These are phyloP conservation scores for Oreonectes daqikongensis DNA, from an alignment of 2,797 vertebrate species.

Conservation along the genomic window DNA sequence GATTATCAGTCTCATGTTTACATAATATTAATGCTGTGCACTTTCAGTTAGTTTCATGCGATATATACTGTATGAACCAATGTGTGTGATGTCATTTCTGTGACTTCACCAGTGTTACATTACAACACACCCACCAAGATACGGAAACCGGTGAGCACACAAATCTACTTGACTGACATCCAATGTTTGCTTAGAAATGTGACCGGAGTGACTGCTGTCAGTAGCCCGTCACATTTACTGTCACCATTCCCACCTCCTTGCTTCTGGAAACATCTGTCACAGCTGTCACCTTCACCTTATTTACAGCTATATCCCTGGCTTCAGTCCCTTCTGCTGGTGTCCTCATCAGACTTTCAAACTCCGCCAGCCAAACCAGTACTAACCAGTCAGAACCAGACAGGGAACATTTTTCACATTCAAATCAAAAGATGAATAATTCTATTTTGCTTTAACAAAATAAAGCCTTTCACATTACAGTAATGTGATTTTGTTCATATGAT, in stretches of 20 bases:
- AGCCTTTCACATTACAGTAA: background rate
- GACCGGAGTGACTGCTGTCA: background rate
- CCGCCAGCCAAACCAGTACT: too few relatives aligned
- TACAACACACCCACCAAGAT: background rate
- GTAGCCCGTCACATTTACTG: background rate
- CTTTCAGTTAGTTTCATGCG: too few relatives aligned
- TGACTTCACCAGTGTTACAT: background rate
- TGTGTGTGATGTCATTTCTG: background rate
- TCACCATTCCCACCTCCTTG: background rate
- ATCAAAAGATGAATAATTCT: too few relatives aligned
- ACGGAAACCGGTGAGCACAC: background rate
- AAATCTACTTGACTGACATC: background rate
- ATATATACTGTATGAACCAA: too few relatives aligned
- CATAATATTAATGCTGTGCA: too few relatives aligned
- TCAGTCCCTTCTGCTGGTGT: background rate
- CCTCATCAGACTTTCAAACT: background rate
- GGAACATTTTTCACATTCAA: too few relatives aligned
- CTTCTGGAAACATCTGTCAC: constrained; percentile 2
- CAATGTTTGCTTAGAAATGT: constrained; percentile 3
- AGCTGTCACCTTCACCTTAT: constrained; percentile 19
- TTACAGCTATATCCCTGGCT: background rate
- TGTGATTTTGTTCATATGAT: background rate
- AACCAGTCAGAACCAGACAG: too few relatives aligned
- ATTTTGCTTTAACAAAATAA: too few relatives aligned
- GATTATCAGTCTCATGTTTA: too few relatives aligned